These are phyloP conservation scores for Pteropus rufus DNA, from an alignment of 2,797 vertebrate species.

Conservation along the genomic window DNA sequence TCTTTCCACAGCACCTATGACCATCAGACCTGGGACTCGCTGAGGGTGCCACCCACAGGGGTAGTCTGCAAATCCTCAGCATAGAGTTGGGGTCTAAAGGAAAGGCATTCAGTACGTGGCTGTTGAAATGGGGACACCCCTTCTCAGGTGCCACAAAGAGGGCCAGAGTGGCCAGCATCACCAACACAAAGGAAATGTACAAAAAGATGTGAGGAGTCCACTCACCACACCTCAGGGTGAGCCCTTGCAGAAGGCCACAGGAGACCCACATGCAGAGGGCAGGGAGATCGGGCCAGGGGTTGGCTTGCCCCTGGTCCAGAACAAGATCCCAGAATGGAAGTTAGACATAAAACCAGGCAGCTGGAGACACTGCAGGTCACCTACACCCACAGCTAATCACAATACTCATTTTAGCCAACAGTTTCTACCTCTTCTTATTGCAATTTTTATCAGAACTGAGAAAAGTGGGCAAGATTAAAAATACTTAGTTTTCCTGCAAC, in stretches of 20 bases:
- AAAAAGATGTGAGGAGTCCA: neutral
- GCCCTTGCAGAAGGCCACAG: too few relatives aligned
- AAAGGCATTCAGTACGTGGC: accelerated
- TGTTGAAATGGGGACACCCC: neutral
- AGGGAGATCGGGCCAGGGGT: neutral
- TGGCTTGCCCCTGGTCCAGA: neutral
- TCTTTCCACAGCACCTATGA: neutral
- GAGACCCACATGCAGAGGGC: neutral
- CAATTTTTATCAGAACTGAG: neutral
- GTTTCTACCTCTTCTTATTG: neutral
- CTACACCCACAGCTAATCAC: neutral
- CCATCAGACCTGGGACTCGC: accelerated
- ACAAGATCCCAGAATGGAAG: neutral
- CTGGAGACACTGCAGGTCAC: neutral
- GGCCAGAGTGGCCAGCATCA: too few relatives aligned
- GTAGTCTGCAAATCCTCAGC: too few relatives aligned
- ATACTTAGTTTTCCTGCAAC: neutral
- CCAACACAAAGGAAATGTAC: neutral
- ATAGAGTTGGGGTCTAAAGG: accelerated
- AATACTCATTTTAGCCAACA: neutral
- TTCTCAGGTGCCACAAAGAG: neutral
- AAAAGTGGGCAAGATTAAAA: neutral
- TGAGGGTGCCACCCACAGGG: accelerated
- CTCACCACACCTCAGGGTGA: neutral
- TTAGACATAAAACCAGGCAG: neutral